Conservation (phyloP, 2,888 invertebrate species). For the Metopia argyrocephala region DNA sequence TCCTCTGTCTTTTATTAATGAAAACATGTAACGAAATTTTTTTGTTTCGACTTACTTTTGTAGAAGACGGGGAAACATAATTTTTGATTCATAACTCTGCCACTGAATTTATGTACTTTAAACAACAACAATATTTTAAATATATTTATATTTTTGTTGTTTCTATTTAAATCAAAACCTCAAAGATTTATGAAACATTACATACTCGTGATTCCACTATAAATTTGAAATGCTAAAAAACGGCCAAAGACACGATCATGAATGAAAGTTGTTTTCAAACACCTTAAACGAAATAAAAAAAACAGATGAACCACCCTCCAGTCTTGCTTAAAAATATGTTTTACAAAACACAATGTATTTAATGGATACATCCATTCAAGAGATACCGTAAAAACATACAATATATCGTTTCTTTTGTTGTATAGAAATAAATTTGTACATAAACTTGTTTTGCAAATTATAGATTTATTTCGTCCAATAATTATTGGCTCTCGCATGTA, state of each 20-base stretch:
- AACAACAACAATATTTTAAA: not conserved
- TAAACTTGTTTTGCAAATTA: constrained; percentile 62
- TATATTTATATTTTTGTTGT: not conserved
- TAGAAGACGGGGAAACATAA: constrained; percentile 74
- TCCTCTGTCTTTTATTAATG: not conserved
- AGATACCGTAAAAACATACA: not conserved
- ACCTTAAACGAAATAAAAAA: constrained; percentile 12
- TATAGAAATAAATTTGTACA: constrained; percentile 25
- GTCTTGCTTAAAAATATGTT: not conserved
- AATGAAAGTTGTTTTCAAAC: constrained; percentile 58
- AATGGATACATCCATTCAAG: not conserved
- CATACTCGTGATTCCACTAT: constrained; percentile 27
- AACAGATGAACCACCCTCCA: not conserved
- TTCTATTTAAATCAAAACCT: constrained; percentile 22
- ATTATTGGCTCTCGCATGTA: not conserved
- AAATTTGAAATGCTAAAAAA: constrained; percentile 15
- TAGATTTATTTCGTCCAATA: constrained; percentile 34
- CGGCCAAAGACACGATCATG: constrained; percentile 37
- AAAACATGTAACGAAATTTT: constrained; percentile 1
- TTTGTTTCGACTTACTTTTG: constrained; percentile 46
- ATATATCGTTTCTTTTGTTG: not conserved
- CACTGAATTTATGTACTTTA: constrained; percentile 63
- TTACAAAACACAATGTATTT: not conserved
- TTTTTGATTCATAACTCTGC: constrained; percentile 73
- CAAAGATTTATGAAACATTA: constrained; percentile 29